Percentiles rank a stretch among this genome's conserved stretches.
These are phyloP conservation scores for Catharus bicknelli DNA, from an alignment of 2,113 vertebrate genomes.

Conservation along the genomic window DNA sequence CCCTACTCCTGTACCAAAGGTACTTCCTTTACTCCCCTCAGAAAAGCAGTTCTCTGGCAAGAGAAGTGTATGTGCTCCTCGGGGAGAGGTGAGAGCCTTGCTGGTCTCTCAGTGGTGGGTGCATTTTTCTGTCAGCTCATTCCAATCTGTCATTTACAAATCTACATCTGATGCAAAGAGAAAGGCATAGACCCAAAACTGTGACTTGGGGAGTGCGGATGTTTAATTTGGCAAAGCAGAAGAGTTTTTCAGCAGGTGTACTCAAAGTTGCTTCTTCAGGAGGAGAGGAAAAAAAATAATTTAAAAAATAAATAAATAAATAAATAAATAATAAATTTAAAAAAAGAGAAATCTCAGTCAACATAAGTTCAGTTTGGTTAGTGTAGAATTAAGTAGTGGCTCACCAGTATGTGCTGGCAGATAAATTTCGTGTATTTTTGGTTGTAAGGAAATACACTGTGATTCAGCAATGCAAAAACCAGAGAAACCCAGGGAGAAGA, in stretches of 20 bases:
- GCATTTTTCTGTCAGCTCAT: background rate
- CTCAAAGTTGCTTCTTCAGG: background rate
- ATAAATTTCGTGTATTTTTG: background rate
- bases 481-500: background rate
- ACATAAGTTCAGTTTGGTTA: background rate
- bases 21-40: background rate
- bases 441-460: rapidly evolving
- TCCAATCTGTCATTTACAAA: background rate
- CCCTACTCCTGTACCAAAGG: background rate
- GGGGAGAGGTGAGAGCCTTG: background rate
- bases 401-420: background rate
- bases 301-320: too few relatives aligned
- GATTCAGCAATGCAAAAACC: background rate
- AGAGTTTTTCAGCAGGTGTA: background rate
- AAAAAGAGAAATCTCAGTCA: background rate
- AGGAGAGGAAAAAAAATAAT: too few relatives aligned
- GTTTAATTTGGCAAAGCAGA: background rate
- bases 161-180: background rate
- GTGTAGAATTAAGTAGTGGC: background rate
- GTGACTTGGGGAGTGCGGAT: background rate
- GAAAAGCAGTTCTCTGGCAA: background rate
- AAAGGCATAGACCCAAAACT: background rate
- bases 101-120: background rate
- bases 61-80: background rate
- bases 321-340: background rate